phyloP scores from a whole-genome alignment of 2,113 vertebrate species.

The Centrocercus urophasianus region DNA sequence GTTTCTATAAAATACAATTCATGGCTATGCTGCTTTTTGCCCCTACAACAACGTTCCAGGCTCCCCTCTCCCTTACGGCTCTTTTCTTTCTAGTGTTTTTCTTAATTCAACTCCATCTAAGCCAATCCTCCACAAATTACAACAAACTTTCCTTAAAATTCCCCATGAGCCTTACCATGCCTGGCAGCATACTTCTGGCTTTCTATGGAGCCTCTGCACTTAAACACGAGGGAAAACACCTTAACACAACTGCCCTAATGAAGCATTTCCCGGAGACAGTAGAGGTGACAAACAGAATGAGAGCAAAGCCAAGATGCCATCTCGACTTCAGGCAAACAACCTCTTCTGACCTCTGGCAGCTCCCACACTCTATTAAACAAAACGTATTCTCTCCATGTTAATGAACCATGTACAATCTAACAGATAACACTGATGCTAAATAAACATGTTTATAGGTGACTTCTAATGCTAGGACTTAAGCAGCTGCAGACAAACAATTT shows the following conservation, averaged over 20 bases:
- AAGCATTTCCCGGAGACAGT: background rate
- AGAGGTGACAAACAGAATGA: slow-evolving; percentile 38
- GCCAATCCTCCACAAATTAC: background rate
- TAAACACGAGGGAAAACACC: background rate
- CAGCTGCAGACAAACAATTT: slow-evolving; percentile 33
- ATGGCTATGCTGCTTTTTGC: accelerated
- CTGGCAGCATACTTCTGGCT: slow-evolving; percentile 8
- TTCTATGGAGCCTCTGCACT: background rate
- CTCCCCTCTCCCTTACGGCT: background rate
- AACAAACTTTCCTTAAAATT: background rate
- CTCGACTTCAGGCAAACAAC: slow-evolving; percentile 55
- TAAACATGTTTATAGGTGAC: slow-evolving; percentile 48
- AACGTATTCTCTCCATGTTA: slow-evolving; percentile 64
- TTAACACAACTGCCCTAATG: background rate
- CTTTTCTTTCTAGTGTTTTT: background rate
- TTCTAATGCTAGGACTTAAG: slow-evolving; percentile 20
- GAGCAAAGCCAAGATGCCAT: slow-evolving; percentile 63
- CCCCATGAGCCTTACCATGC: background rate
- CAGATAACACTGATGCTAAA: slow-evolving; percentile 54
- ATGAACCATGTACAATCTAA: slow-evolving; percentile 57
- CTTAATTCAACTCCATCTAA: background rate
- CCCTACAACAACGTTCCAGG: accelerated
- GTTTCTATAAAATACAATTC: accelerated
- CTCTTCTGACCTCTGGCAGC: slow-evolving; percentile 49
- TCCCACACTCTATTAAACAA: slow-evolving; percentile 56